Evolutionary conservation across 2,888 invertebrate species (phyloP).

Genomic region (Epiblema foenella): DNA sequence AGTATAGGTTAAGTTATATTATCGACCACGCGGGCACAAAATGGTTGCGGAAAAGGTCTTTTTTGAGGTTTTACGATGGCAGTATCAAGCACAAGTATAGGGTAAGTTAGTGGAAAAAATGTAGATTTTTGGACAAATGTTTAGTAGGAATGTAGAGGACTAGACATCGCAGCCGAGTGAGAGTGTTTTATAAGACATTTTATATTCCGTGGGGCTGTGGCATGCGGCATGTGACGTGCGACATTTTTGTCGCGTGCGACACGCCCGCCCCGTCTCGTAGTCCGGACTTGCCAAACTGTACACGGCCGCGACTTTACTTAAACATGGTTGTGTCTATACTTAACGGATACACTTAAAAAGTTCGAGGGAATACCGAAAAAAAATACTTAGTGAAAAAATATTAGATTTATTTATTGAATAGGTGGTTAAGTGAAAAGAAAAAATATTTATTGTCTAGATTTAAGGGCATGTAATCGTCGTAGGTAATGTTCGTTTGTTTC

Average conservation of each 20-base stretch:
- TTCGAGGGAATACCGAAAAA: conserved; percentile 67
- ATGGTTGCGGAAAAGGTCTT: conserved; percentile 61
- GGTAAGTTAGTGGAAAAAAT: conserved; percentile 73
- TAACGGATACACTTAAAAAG: conserved; percentile 73
- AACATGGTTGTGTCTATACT: conserved; percentile 81
- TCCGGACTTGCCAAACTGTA: conserved; percentile 41
- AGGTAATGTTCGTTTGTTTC: conserved; percentile 37
- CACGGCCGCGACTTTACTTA: conserved; percentile 65
- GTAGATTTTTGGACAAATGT: conserved; percentile 84
- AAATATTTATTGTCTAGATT: conserved; percentile 81
- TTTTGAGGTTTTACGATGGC: conserved; percentile 53
- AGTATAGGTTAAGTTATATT: conserved; percentile 53
- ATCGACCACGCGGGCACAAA: conserved; percentile 79
- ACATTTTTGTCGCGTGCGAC: conserved; percentile 28
- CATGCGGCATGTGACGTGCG: conserved; percentile 52
- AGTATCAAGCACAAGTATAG: conserved; percentile 75
- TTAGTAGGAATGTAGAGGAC: conserved; percentile 72
- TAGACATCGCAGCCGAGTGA: conserved; percentile 69
- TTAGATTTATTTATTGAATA: conserved; percentile 80
- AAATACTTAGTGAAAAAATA: conserved; percentile 68
- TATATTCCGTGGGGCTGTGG: conserved; percentile 66
- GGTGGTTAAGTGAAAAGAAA: conserved; percentile 75
- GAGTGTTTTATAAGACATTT: conserved; percentile 72
- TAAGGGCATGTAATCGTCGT: conserved; percentile 75
- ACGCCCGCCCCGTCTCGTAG: conserved; percentile 16